These are phyloP conservation scores for Oopsacas minuta DNA, from an alignment of 37 sponge, comb jelly and placozoan species.

Conservation along the genomic window DNA sequence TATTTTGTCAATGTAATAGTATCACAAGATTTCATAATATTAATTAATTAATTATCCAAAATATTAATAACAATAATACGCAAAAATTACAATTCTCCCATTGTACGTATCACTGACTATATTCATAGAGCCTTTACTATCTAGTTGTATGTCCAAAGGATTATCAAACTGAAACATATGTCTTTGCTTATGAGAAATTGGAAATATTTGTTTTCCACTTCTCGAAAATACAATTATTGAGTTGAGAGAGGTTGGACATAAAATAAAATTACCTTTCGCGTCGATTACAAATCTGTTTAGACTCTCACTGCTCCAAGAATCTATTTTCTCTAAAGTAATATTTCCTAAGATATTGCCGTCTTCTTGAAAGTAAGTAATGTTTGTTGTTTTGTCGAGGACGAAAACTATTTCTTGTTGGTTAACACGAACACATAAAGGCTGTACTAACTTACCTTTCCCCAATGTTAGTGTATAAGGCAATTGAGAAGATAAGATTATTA, in stretches of 20 bases:
- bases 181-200: neutral
- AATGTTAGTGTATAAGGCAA: neutral
- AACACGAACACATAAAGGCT: neutral
- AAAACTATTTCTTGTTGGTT: neutral
- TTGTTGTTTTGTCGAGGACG: neutral
- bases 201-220: neutral
- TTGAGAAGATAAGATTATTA: neutral
- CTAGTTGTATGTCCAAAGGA: neutral
- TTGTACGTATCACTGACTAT: neutral
- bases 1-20: no score
- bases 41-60: no score
- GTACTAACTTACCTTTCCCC: neutral
- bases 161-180: neutral
- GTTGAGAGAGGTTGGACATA: neutral
- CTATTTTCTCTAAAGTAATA: neutral
- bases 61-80: neutral
- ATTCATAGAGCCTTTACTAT: neutral
- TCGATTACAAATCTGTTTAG: neutral
- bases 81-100: neutral
- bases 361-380: neutral
- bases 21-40: no score
- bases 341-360: neutral
- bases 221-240: neutral
- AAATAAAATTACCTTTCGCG: neutral
- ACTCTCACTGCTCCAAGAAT: neutral